These are phyloP conservation scores for Dermochelys coriacea DNA, from an alignment of 2,797 vertebrate genomes.

Conservation along the genomic window DNA sequence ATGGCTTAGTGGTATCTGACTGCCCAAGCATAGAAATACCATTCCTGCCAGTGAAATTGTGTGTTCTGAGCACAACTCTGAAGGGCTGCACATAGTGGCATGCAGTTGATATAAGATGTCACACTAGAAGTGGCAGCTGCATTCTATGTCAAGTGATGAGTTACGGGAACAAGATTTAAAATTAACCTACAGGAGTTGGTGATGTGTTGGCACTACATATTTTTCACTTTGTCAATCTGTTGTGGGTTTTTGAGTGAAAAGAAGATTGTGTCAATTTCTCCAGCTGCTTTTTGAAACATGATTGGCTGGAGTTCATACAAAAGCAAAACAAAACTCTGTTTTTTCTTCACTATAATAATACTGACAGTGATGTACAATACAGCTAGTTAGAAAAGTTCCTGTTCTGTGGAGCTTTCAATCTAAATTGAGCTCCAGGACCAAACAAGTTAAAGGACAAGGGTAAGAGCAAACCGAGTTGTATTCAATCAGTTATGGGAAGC, in stretches of 20 bases:
- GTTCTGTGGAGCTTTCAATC: not conserved
- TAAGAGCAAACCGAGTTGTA: not conserved
- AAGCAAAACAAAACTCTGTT: not conserved
- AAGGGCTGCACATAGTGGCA: not conserved
- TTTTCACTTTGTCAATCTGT: not conserved
- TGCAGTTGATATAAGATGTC: not conserved
- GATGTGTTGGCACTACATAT: not conserved
- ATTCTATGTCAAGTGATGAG: not conserved
- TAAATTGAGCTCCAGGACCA: not conserved
- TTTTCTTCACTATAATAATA: not conserved
- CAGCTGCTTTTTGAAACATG: not conserved
- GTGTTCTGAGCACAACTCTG: not conserved
- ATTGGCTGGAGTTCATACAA: not conserved
- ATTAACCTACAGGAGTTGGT: not conserved
- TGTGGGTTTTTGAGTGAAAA: not conserved
- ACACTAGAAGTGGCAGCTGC: conserved; percentile 1
- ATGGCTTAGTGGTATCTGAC: not conserved
- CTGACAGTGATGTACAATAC: not conserved
- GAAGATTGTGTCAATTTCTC: not conserved
- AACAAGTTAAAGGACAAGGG: not conserved
- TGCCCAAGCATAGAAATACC: not conserved
- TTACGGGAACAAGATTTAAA: not conserved
- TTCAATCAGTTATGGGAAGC: not conserved
- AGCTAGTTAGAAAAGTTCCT: not conserved
- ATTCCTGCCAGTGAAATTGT: not conserved